Percentiles rank a stretch among this genome's conserved stretches.
Evolutionary conservation across 1,140 invertebrate species (phyloP).

Genomic region (Cydia splendana): DNA sequence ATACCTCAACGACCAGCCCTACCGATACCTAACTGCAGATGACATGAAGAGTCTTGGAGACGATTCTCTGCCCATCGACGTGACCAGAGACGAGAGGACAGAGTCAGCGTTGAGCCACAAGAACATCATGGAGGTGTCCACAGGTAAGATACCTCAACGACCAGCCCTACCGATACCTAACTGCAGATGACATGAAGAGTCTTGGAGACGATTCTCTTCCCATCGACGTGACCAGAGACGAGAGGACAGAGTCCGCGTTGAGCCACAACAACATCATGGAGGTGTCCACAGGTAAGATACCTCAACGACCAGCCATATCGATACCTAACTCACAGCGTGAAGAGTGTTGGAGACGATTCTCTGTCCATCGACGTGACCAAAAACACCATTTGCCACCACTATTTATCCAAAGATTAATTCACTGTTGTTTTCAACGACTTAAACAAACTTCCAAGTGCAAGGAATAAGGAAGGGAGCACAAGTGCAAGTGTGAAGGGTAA

Average conservation of each 20-base stretch:
- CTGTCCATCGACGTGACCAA: slow-evolving; percentile 94
- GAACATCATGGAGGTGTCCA: slow-evolving; percentile 77
- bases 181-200: slow-evolving; percentile 98
- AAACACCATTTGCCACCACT: slow-evolving; percentile 71
- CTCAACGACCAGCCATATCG: slow-evolving; percentile 85
- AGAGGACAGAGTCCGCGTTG: slow-evolving; percentile 83
- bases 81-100: slow-evolving; percentile 92
- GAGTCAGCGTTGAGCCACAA: slow-evolving; percentile 80
- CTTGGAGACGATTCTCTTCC: slow-evolving; percentile 95
- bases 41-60: slow-evolving; percentile 97
- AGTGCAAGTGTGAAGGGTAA: no score
- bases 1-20: slow-evolving; percentile 79
- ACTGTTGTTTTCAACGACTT: no score
- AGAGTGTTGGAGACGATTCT: slow-evolving; percentile 95
- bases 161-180: slow-evolving; percentile 92
- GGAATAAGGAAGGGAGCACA: no score
- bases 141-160: slow-evolving; percentile 50
- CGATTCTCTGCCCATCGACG: slow-evolving; percentile 95
- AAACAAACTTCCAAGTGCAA: no score
- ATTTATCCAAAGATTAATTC: no score
- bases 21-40: slow-evolving; percentile 94
- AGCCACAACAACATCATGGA: slow-evolving; percentile 80
- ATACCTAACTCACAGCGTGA: slow-evolving; percentile 96
- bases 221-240: slow-evolving; percentile 94
- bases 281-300: slow-evolving; percentile 66